A percentile compares a stretch with the other conserved stretches of the same genome.
Evolutionary conservation across 2,797 vertebrate genomes (phyloP).

Genomic region (Phyllotis vaccarum): DNA sequence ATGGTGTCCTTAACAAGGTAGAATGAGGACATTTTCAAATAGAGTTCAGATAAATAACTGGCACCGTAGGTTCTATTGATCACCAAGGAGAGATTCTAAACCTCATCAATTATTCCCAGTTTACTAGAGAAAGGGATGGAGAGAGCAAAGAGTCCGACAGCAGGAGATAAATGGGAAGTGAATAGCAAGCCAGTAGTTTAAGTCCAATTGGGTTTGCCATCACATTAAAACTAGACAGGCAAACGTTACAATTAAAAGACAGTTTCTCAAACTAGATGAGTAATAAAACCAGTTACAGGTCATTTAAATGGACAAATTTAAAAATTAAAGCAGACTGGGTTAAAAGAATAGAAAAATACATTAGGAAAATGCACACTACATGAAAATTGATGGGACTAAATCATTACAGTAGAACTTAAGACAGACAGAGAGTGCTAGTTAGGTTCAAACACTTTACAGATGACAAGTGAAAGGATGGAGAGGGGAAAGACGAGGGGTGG

Average conservation of each 20-base stretch:
- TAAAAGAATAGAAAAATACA: neutral
- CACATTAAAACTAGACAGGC: neutral
- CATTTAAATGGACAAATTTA: neutral
- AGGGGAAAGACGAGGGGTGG: neutral
- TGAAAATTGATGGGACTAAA: neutral
- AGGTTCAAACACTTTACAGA: neutral
- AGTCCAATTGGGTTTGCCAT: neutral
- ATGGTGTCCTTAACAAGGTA: neutral
- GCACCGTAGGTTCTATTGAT: neutral
- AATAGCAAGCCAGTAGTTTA: neutral
- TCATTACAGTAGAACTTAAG: neutral
- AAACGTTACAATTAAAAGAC: conserved; percentile 1
- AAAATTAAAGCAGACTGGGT: neutral
- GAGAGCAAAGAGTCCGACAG: neutral
- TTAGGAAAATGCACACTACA: neutral
- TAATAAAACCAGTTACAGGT: neutral
- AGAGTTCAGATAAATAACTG: neutral
- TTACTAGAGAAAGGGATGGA: neutral
- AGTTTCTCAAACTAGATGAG: neutral
- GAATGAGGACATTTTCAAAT: conserved; percentile 5
- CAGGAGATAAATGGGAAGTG: neutral
- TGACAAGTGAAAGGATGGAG: neutral
- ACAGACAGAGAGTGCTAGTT: neutral
- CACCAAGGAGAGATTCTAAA: neutral
- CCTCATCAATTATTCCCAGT: neutral